Percentiles rank a stretch among this genome's conserved stretches.
Evolutionary conservation across 2,797 vertebrate species (phyloP).

Genomic region (Peromyscus attwateri): DNA sequence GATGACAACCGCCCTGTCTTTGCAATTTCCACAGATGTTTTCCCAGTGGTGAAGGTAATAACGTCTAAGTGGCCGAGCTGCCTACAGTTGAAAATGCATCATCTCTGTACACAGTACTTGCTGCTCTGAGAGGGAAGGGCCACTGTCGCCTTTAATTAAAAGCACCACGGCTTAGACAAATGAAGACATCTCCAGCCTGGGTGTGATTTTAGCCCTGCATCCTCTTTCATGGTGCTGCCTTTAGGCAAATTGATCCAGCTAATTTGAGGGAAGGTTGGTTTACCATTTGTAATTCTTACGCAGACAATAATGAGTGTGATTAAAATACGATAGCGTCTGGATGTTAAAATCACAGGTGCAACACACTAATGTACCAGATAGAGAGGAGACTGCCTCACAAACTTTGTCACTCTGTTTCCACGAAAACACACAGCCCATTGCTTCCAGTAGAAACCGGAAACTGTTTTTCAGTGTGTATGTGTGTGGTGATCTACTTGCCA

Average conservation of each 20-base stretch:
- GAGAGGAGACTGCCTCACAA: background rate
- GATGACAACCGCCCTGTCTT: background rate
- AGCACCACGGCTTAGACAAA: constrained; percentile 31
- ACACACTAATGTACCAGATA: constrained; percentile 17
- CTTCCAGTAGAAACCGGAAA: constrained; percentile 1
- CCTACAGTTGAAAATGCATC: background rate
- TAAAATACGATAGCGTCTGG: constrained; percentile 76
- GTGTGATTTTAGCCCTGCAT: constrained; percentile 31
- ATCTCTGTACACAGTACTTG: background rate
- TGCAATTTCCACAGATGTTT: constrained; percentile 5
- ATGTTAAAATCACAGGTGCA: constrained; percentile 75
- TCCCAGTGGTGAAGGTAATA: background rate
- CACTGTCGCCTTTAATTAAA: constrained; percentile 58
- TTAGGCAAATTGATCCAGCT: constrained; percentile 68
- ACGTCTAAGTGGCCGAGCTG: background rate
- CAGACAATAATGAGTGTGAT: constrained; percentile 70
- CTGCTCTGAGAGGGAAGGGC: background rate
- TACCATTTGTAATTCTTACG: constrained; percentile 71
- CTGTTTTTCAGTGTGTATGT: constrained; percentile 56
- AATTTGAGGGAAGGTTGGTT: constrained; percentile 62
- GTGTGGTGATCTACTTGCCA: constrained; percentile 66
- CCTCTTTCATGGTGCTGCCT: constrained; percentile 49
- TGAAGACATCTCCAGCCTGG: constrained; percentile 66
- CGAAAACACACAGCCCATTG: background rate
- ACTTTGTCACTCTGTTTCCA: background rate